Evolutionary conservation across 2,113 vertebrate species (phyloP).

Genomic region (Pachyramphus minor): DNA sequence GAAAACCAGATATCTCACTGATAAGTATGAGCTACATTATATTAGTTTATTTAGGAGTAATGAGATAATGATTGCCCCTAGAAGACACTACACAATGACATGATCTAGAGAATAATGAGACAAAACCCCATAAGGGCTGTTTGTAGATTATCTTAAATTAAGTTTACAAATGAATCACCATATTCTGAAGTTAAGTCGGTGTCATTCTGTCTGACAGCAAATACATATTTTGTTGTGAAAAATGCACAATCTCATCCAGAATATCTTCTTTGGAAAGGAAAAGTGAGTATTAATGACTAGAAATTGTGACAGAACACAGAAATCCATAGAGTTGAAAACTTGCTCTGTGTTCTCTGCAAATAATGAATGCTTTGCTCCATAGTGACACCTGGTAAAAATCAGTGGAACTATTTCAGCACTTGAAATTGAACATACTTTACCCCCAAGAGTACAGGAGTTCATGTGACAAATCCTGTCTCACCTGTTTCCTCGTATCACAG

Average conservation of each 20-base stretch:
- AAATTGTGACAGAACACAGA: not conserved
- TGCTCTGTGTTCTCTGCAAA: not conserved
- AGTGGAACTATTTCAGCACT: not conserved
- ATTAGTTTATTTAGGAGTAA: not conserved
- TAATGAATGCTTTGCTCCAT: not conserved
- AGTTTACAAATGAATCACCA: not conserved
- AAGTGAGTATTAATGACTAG: not conserved
- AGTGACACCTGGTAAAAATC: not conserved
- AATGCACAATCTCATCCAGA: not conserved
- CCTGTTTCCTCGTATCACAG: not conserved
- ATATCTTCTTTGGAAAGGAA: not conserved
- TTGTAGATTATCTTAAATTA: not conserved
- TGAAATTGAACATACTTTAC: not conserved
- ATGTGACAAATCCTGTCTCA: not conserved
- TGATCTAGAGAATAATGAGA: not conserved
- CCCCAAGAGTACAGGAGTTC: not conserved
- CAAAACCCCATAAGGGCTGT: rapidly evolving
- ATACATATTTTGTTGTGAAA: not conserved
- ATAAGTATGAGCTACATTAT: not conserved
- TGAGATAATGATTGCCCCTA: not conserved
- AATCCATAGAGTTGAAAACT: not conserved
- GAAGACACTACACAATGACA: not conserved
- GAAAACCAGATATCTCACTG: not conserved
- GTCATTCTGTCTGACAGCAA: not conserved
- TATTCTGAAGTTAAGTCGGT: not conserved